Evolutionary conservation across 2,888 invertebrate genomes (phyloP).

Genomic region (Phania funesta): DNA sequence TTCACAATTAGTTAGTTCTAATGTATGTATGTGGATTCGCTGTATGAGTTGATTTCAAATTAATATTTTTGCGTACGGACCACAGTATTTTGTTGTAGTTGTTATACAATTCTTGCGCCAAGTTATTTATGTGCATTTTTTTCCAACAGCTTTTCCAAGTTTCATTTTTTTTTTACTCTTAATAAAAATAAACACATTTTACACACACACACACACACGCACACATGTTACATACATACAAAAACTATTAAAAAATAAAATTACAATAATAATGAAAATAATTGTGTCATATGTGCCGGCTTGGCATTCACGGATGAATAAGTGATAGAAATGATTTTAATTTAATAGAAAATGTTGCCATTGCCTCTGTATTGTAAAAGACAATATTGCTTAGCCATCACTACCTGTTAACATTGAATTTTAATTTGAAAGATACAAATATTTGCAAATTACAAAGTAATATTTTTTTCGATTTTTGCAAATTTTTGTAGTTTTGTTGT

Average conservation of each 20-base stretch:
- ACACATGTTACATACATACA: not conserved
- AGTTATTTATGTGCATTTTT: constrained; percentile 40
- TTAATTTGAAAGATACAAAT: too few species aligned
- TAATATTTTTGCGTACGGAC: not conserved
- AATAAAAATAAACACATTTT: not conserved
- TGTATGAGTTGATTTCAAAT: not conserved
- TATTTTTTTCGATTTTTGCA: too few species aligned
- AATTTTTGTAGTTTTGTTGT: too few species aligned
- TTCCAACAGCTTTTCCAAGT: constrained; percentile 28
- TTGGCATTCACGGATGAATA: constrained; percentile 64
- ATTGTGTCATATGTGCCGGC: constrained; percentile 59
- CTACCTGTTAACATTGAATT: too few species aligned
- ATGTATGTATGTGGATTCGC: not conserved
- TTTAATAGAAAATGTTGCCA: constrained; percentile 27
- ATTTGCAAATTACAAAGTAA: too few species aligned
- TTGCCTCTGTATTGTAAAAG: constrained; percentile 1
- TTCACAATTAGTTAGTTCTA: not conserved
- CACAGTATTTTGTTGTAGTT: not conserved
- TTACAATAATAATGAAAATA: constrained; percentile 37
- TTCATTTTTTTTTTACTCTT: constrained; percentile 5
- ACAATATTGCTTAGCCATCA: too few species aligned
- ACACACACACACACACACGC: not conserved
- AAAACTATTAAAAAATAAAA: constrained; percentile 15
- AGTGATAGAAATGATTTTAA: constrained; percentile 54
- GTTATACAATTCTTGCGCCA: constrained; percentile 24